These are phyloP conservation scores for Eurystomus glaucurus DNA, from an alignment of 2,797 vertebrate genomes.

Conservation along the genomic window DNA sequence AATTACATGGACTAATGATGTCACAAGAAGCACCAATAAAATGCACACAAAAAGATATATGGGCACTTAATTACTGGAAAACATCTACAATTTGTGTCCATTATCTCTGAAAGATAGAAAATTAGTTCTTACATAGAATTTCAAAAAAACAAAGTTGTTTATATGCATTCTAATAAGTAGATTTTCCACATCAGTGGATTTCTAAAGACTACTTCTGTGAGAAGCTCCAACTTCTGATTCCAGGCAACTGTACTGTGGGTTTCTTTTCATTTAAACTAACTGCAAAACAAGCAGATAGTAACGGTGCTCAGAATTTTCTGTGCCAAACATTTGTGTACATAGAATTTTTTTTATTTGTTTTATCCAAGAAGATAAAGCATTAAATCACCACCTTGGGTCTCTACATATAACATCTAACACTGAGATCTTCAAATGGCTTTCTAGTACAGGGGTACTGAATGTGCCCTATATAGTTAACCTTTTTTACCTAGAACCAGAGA, in stretches of 20 bases:
- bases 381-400: not conserved
- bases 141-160: not conserved
- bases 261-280: not conserved
- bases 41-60: not conserved
- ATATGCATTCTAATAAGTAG: not conserved
- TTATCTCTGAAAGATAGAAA: slow-evolving; percentile 3
- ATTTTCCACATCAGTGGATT: not conserved
- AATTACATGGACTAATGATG: not conserved
- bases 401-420: not conserved
- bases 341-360: not conserved
- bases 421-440: not conserved
- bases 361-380: not conserved
- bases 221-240: not conserved
- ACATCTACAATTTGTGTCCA: not conserved
- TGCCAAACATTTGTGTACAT: accelerated
- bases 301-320: not conserved
- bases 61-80: not conserved
- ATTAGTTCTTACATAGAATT: not conserved
- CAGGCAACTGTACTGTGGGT: not conserved
- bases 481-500: not conserved
- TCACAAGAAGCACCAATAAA: not conserved
- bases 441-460: not conserved
- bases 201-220: not conserved
- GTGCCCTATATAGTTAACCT: not conserved
- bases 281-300: not conserved